Conservation (phyloP, 2,888 invertebrate genomes). For the Leucophenga maculata region DNA sequence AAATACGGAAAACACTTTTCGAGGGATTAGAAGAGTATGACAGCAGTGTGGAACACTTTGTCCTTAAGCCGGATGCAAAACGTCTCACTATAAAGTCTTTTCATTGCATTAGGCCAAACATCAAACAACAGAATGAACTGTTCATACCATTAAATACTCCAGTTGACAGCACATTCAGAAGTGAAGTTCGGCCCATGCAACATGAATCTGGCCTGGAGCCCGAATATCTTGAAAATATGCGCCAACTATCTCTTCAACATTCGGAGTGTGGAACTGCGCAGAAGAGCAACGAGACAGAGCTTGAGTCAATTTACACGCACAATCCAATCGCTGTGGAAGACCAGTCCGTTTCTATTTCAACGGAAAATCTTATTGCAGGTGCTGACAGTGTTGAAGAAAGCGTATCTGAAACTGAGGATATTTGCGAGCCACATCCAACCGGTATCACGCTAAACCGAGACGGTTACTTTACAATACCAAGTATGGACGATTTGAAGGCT, state of each 20-base stretch:
- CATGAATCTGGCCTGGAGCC: constrained; percentile 72
- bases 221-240: constrained; percentile 67
- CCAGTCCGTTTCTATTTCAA: constrained; percentile 60
- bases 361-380: constrained; percentile 66
- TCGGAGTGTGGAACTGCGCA: constrained; percentile 48
- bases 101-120: no score
- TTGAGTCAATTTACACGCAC: constrained; percentile 65
- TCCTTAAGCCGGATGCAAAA: constrained; percentile 79
- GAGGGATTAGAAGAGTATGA: constrained; percentile 90
- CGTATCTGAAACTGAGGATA: constrained; percentile 46
- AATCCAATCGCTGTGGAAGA: constrained; percentile 42
- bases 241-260: constrained; percentile 61
- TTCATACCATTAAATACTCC: constrained; percentile 49
- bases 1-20: constrained; percentile 81
- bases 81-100: constrained; percentile 83
- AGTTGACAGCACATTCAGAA: constrained; percentile 24
- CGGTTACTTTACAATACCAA: constrained; percentile 94
- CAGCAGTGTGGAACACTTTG: constrained; percentile 76
- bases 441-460: constrained; percentile 83
- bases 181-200: constrained; percentile 54
- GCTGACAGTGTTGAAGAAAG: constrained; percentile 52
- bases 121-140: constrained; percentile 48
- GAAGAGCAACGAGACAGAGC: constrained; percentile 68
- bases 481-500: constrained; percentile 83
- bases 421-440: constrained; percentile 76